Evolutionary conservation across 2,797 vertebrate species (phyloP), one percentile per base, ranked within the genome.

Genomic region (Percopsis omiscomaycus): DNA sequence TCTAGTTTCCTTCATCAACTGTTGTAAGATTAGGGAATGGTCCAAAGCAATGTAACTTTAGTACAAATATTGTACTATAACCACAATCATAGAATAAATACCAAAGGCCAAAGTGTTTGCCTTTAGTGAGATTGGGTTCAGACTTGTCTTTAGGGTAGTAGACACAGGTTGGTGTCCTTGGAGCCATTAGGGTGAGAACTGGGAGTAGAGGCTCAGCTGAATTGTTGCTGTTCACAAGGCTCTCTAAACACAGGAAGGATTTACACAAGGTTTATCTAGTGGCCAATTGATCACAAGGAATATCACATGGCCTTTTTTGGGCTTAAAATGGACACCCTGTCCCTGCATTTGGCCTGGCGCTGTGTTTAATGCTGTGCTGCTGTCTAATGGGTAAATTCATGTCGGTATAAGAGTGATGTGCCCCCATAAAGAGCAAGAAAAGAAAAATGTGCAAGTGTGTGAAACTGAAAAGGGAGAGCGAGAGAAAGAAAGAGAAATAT

Each of bases 241-340:
- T 74, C 72, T 89, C 81, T 91, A 91, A 91, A 91, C 84, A 92
- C 73, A 78, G 74, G 63, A 64, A 84, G 78, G 87, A 93, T 83
- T 90, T 89, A 89, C 66, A 78, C 72, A 55, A 56, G 29, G 63
- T 89, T 86, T 90, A 90, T 78, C 80, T 77, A 77, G 73, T 73
- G 12, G 80, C 77, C 80, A 76, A 85, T 86, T 87, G 78, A 87
- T 90, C 87, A 79, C 56, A 59, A 59, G 67, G 66, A 79, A 86
- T 80, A 92, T 89, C 75, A 48, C 66, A 83, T 69, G 71, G 68
- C 81, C 85, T 88, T 94, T 91, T 89, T 91, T 84, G 91, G 86
- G 64, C 87, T 87, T 88, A 86, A 80, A 87, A 86, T 81, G 66
- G 67, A 84, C 80, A 80, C 64, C 64, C 57, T 65, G 82, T 89